Base-by-base conservation (phyloP, 2,797 vertebrate species). In the Tragopan temminckii region DNA sequence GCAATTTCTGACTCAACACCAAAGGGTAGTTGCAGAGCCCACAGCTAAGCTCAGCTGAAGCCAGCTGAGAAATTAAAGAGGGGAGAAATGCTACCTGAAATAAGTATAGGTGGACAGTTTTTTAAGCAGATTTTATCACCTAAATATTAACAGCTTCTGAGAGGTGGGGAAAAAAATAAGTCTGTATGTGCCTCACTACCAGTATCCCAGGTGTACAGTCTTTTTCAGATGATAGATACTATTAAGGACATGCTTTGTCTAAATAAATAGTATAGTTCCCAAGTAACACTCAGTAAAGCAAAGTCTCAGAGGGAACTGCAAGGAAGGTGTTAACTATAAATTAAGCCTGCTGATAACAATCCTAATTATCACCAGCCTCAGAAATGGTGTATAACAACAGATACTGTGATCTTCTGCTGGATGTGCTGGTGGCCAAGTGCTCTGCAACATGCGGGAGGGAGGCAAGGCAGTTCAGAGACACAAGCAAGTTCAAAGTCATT, bases 371-470 rank as follows among this genome's bases (percentile, higher is more conserved):
- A 70, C 12, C 25, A 67, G 43, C 27, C 48, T 6, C 77, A 71
- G 38, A 48, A 80, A 24, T 11, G 2, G 5, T 6, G 21, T 17
- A 29, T n/a, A 72, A 57, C 38, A 64, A 7, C 3, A 64, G 25
- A 58, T 36, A 1, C 0, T 13, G 27, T 10, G 63, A 70, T 63
- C 3, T 57, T 33, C 6, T 5, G 38, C 29, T 33, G 31, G 17
- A 43, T 48, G 45, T 50, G 46, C 9, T 27, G 23, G 48, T 42
- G 36, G 36, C 48, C 50, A 23, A 8, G 20, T 43, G 38, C 40
- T 82, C n/a, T 55, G 58, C 83, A 55, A 46, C 0, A 0, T 2
- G 20, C 62, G 17, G 11, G 20, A 69, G 21, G 14, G 27, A 68
- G 25, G 29, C 45, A 75, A 71, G 25, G 29, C 40, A 71, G 12